Base-by-base conservation (phyloP, 2,888 invertebrate species). In the Macropis europaea region DNA sequence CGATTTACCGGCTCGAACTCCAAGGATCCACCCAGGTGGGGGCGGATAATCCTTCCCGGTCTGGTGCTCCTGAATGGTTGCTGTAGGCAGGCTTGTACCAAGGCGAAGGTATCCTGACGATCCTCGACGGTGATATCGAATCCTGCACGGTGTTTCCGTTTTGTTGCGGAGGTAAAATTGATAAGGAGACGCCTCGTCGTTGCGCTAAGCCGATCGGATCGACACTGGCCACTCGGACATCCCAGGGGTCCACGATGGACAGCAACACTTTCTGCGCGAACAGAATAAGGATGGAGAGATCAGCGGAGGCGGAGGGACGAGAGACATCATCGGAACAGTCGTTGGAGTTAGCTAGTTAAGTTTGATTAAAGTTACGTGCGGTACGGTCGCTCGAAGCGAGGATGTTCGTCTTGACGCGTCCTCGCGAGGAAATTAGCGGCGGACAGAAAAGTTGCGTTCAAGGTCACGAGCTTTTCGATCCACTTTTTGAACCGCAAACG, bases 171-270 rank as follows among this genome's bases (percentile, higher is more conserved):
- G 74, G 67, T 42, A 84, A 69, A 24, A 71, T 76, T 45, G 85
- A 79, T 45, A 84, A 62, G 6, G 80, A 79, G n/a, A 84, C 78
- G 56, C 84, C 84, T 67, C 88, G 87, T 73, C 87, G 83, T 63
- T 76, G 73, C 54, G 85, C 82, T 67, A 88, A 67, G 63, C 84
- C 82, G 73, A 86, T 67, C 74, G 89, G 89, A 73, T 87, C 84
- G 72, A 89, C 86, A 86, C 88, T 89, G 85, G 89, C 89, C 54
- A 89, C 84, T 83, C 82, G 83, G 28, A 82, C 87, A 82, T 89
- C 88, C 89, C 89, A 89, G 77, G 89, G 89, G 82, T 89, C 86
- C 73, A 85, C 87, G 80, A 88, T 89, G 81, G 89, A 89, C 79
- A 89, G 83, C 82, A 89, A 73, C 34, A 79, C 77, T 79, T 80